A percentile compares a stretch with the other conserved stretches of the same genome.
Conservation (phyloP, 2,113 vertebrate genomes). For the Poicephalus gulielmi region DNA sequence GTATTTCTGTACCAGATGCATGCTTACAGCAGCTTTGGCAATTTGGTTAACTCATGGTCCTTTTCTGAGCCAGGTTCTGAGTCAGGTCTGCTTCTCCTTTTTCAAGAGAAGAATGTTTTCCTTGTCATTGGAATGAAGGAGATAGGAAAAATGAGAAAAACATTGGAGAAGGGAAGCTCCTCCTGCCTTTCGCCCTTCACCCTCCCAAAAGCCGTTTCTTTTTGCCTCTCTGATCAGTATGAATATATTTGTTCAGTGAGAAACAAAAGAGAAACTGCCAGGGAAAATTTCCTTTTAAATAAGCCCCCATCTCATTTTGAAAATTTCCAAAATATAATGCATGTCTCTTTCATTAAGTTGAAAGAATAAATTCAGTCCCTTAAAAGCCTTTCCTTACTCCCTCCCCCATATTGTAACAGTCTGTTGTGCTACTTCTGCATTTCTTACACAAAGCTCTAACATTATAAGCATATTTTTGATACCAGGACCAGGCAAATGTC, state of each 20-base stretch:
- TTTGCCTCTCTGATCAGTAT: neutral
- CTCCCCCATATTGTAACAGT: fast-evolving
- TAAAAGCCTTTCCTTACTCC: neutral
- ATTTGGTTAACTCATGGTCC: fast-evolving
- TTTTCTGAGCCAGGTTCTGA: neutral
- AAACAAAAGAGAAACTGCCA: neutral
- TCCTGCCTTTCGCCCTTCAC: neutral
- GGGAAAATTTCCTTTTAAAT: neutral
- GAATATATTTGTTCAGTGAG: neutral
- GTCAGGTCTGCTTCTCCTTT: neutral
- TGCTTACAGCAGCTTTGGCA: neutral
- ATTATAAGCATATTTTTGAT: neutral
- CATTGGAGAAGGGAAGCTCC: neutral
- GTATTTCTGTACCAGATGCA: neutral
- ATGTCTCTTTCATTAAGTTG: neutral
- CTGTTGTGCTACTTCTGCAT: neutral
- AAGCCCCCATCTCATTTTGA: neutral
- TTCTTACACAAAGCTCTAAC: neutral
- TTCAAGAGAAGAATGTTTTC: neutral
- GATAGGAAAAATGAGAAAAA: neutral
- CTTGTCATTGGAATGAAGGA: neutral
- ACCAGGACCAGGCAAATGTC: neutral
- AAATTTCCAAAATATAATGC: neutral
- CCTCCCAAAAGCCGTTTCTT: neutral
- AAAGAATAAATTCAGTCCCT: neutral